phyloP scores from a whole-genome alignment of 35 echinoderm and acorn worm genomes.

The Ptychodera flava region DNA sequence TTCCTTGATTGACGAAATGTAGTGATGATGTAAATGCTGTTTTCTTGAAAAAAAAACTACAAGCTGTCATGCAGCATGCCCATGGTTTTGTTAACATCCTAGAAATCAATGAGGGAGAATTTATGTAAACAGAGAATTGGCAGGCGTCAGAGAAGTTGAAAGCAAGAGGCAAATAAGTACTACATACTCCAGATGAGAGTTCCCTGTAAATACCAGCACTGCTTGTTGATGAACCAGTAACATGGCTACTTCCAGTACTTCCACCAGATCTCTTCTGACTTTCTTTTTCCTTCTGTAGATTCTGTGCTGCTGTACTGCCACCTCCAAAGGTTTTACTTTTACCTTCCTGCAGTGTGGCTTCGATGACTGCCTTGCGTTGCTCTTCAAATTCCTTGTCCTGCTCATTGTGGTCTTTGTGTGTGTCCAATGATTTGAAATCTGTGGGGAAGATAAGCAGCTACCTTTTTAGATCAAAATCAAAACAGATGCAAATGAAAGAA shows the following conservation, averaged over 20 bases:
- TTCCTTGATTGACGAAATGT: no score
- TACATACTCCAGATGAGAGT: not conserved
- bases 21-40: no score
- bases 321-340: conserved; percentile 10
- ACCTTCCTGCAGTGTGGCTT: conserved; percentile 14
- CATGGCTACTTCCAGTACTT: not conserved
- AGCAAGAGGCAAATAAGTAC: no score
- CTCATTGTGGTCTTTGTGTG: conserved; percentile 65
- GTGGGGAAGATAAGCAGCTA: no score
- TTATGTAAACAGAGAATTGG: no score
- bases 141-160: no score
- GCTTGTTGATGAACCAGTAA: not conserved
- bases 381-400: conserved; percentile 94
- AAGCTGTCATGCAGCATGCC: no score
- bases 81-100: no score
- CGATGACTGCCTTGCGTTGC: conserved; percentile 87
- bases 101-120: no score
- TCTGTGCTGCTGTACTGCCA: not conserved
- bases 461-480: no score
- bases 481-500: no score
- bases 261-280: not conserved
- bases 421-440: conserved; percentile 52
- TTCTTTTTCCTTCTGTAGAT: not conserved
- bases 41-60: no score
- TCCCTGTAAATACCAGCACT: not conserved